A percentile compares a stretch with the other conserved stretches of the same genome.
Evolutionary conservation across 2,113 vertebrate genomes (phyloP).

Genomic region (Potamarius usumacintae): DNA sequence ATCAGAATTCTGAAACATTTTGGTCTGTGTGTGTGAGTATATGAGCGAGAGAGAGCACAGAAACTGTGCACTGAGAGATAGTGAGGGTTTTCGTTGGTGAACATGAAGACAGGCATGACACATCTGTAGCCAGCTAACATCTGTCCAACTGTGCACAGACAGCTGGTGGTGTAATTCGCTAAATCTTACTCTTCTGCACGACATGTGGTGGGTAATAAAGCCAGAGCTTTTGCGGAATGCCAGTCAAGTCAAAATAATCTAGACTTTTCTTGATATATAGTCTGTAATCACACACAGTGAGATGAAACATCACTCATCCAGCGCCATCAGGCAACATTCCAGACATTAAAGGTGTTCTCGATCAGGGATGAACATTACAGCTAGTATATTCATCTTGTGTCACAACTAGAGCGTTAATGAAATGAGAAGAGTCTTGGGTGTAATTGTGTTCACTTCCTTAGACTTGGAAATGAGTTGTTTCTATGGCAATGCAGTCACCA

Average conservation of each 20-base stretch:
- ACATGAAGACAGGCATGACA: slow-evolving; percentile 43
- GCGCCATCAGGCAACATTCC: background rate
- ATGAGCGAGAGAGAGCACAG: background rate
- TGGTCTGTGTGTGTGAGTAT: background rate
- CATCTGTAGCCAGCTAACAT: slow-evolving; percentile 32
- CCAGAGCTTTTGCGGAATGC: background rate
- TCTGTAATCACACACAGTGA: background rate
- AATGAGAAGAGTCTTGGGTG: background rate
- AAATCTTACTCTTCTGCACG: slow-evolving; percentile 12
- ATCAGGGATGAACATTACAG: background rate
- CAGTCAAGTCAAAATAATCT: background rate
- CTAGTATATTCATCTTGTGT: background rate
- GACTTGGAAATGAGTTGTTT: background rate
- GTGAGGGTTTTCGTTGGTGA: slow-evolving; percentile 29
- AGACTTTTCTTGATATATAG: background rate
- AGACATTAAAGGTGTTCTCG: background rate
- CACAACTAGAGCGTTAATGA: background rate
- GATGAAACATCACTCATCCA: background rate
- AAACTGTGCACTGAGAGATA: background rate
- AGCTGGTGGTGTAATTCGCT: slow-evolving; percentile 33
- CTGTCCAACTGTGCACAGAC: slow-evolving; percentile 32
- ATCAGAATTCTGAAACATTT: background rate
- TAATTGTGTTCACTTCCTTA: background rate
- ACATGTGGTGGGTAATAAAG: slow-evolving; percentile 6
- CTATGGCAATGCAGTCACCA: background rate